Percentiles rank a stretch among this genome's conserved stretches.
phyloP scores from a whole-genome alignment of 1,140 invertebrate species.

The Drosophila ambigua region DNA sequence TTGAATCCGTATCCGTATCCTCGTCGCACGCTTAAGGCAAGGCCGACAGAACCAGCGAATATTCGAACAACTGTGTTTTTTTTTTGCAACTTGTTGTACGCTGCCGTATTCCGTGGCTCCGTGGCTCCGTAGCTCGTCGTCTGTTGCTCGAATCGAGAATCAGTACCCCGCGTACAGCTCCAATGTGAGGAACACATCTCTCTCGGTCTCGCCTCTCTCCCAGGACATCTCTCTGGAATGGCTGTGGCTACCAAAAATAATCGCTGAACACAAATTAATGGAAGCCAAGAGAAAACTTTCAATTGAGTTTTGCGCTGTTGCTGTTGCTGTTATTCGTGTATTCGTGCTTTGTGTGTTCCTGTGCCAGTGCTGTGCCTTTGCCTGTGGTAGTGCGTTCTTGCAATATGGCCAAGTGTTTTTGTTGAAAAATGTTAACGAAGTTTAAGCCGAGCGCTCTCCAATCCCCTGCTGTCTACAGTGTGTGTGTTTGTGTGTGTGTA shows the following conservation, averaged over 20 bases:
- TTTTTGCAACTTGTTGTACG: conserved; percentile 71
- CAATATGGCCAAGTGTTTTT: conserved; percentile 59
- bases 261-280: conserved; percentile 53
- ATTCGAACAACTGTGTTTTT: conserved; percentile 51
- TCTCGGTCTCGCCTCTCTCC: conserved; percentile 2
- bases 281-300: conserved; percentile 46
- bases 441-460: conserved; percentile 12
- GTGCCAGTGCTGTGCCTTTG: conserved; percentile 26
- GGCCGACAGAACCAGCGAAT: conserved; percentile 53
- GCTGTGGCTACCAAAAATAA: conserved; percentile 23
- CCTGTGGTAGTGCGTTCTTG: conserved; percentile 24
- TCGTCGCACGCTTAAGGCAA: conserved; percentile 18
- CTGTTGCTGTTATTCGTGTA: conserved; percentile 14
- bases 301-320: conserved; percentile 45
- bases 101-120: neutral
- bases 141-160: conserved; percentile 58
- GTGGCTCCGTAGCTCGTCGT: too few relatives aligned
- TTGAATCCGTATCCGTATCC: conserved; percentile 8
- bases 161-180: conserved; percentile 73
- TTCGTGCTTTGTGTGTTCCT: conserved; percentile 8
- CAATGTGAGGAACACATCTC: conserved; percentile 50
- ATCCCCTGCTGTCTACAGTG: conserved; percentile 17
- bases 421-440: conserved; percentile 39
- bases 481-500: conserved; percentile 7
- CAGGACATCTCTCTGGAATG: too few relatives aligned